Conservation (phyloP, 2,888 invertebrate genomes). For the Chaetogeoica ovagalla region DNA sequence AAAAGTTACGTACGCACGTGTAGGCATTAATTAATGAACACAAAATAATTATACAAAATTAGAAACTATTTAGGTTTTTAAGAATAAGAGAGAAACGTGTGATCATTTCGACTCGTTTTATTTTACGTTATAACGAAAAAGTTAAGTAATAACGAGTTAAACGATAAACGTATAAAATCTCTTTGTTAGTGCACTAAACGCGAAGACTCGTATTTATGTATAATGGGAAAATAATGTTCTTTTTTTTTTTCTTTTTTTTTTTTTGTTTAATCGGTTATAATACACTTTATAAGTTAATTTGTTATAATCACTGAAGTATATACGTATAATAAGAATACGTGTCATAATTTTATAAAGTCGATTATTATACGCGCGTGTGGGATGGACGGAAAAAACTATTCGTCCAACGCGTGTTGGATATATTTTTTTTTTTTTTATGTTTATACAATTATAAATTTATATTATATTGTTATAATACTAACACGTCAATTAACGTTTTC, state of each 20-base stretch:
- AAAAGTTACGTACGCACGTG: too few relatives aligned
- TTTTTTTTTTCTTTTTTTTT: not conserved
- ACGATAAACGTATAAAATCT: not conserved
- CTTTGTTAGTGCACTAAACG: not conserved
- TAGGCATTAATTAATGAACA: too few relatives aligned
- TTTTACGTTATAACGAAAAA: not conserved
- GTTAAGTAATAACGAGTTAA: not conserved
- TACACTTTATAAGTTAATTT: not conserved
- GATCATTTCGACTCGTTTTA: not conserved
- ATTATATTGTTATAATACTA: too few relatives aligned
- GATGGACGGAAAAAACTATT: not conserved
- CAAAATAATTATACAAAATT: too few relatives aligned
- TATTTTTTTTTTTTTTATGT: too few relatives aligned
- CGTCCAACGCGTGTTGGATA: too few relatives aligned
- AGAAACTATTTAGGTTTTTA: not conserved
- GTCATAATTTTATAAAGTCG: too few relatives aligned
- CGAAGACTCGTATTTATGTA: not conserved
- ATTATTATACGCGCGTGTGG: not conserved
- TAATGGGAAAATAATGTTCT: constrained; percentile 21
- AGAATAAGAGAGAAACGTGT: not conserved
- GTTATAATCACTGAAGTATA: not conserved
- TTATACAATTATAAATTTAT: too few relatives aligned
- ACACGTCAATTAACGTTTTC: too few relatives aligned
- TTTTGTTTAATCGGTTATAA: not conserved
- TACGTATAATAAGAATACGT: too few relatives aligned